Conservation (phyloP, 2,797 vertebrate genomes). For the Ctenochaetus hawaiiensis region DNA sequence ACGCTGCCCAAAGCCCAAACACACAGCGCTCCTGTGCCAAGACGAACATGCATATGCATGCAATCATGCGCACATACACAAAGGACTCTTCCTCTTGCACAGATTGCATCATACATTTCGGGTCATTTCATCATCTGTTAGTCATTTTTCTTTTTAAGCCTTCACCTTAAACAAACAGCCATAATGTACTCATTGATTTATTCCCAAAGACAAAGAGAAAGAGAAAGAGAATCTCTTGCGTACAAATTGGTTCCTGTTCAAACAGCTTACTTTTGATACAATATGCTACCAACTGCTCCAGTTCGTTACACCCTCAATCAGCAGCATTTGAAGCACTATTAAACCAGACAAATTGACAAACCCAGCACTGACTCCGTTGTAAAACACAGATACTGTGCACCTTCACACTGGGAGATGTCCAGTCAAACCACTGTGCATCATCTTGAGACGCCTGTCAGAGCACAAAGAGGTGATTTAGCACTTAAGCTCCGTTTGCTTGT, state of each 20-base stretch:
- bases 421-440: slow-evolving; percentile 12
- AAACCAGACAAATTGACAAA: slow-evolving; percentile 37
- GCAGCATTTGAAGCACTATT: slow-evolving; percentile 49
- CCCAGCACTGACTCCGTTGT: not conserved
- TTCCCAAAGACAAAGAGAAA: slow-evolving; percentile 22
- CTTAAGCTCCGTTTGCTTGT: not conserved
- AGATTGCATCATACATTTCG: slow-evolving; percentile 76
- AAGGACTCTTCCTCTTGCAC: slow-evolving; percentile 60
- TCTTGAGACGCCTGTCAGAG: not conserved
- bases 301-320: slow-evolving; percentile 38
- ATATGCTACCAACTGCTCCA: slow-evolving; percentile 39
- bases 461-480: slow-evolving; percentile 8
- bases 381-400: not conserved
- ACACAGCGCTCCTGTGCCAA: slow-evolving; percentile 65
- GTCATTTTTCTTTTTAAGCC: slow-evolving; percentile 55
- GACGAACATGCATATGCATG: slow-evolving; percentile 75
- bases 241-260: slow-evolving; percentile 53
- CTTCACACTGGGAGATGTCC: slow-evolving; percentile 4
- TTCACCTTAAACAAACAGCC: slow-evolving; percentile 73
- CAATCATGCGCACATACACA: slow-evolving; percentile 65
- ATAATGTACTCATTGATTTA: slow-evolving; percentile 55
- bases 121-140: slow-evolving; percentile 79
- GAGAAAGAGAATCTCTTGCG: slow-evolving; percentile 30
- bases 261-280: slow-evolving; percentile 46
- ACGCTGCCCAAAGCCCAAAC: slow-evolving; percentile 63